These are phyloP conservation scores for Hirudinaria manillensis DNA, from an alignment of 2,888 invertebrate genomes.

Conservation along the genomic window DNA sequence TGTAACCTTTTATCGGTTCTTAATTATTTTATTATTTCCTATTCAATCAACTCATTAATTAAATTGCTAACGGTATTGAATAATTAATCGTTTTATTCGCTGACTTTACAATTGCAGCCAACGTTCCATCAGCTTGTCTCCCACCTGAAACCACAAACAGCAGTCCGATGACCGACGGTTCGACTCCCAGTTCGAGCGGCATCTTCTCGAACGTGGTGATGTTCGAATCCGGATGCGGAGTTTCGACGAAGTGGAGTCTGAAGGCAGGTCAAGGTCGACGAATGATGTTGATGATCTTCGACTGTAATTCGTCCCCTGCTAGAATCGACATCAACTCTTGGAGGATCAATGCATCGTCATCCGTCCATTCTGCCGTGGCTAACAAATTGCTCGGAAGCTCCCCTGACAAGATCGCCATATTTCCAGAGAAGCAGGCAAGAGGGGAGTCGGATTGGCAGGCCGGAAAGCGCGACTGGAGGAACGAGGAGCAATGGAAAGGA, in stretches of 20 bases:
- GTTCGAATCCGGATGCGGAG: neutral
- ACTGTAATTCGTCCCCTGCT: neutral
- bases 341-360: neutral
- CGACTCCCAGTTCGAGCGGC: neutral
- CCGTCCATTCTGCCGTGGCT: neutral
- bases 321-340: neutral
- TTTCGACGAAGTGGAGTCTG: neutral
- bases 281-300: neutral
- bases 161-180: neutral
- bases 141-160: neutral
- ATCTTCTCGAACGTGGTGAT: neutral
- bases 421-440: neutral
- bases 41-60: no score
- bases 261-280: neutral
- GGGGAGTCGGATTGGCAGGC: no score
- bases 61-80: no score
- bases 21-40: no score
- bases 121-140: neutral
- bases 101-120: neutral
- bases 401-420: neutral
- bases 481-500: neutral
- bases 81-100: no score
- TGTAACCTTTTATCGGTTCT: no score
- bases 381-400: slow-evolving; percentile 1
- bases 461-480: neutral